Evolutionary conservation across 2,797 vertebrate genomes (phyloP).

Genomic region (Silurus lanzhouensis): DNA sequence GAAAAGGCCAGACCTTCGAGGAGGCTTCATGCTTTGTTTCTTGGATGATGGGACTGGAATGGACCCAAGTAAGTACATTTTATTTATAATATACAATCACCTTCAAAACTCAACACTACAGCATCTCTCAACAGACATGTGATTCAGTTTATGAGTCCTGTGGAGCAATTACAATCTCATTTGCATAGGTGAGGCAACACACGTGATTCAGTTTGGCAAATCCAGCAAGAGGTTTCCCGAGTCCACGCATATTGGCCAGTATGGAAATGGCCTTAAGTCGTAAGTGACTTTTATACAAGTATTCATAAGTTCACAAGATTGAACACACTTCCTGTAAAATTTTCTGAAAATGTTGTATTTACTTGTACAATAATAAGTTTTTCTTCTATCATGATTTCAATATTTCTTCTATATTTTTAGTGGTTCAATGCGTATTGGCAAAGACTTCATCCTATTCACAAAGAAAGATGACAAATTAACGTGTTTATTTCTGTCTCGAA

Average conservation of each 20-base stretch:
- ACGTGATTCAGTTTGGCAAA: constrained; percentile 98
- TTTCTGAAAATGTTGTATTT: background rate
- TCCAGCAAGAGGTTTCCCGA: constrained; percentile 93
- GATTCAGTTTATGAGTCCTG: background rate
- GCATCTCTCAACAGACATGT: background rate
- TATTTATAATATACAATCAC: background rate
- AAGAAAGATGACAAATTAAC: constrained; percentile 89
- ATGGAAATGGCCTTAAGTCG: constrained; percentile 99
- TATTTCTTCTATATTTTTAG: constrained; percentile 64
- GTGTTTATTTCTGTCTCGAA: constrained; percentile 94
- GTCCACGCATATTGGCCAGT: constrained; percentile 96
- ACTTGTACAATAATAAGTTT: background rate
- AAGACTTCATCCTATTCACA: constrained; percentile 97
- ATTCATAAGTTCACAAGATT: background rate
- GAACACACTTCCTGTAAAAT: background rate
- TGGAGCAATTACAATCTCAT: constrained; percentile 5
- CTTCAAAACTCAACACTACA: background rate
- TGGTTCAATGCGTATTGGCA: constrained; percentile 97
- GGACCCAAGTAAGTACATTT: constrained; percentile 87
- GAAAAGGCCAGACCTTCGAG: constrained; percentile 84
- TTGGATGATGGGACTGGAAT: constrained; percentile 97
- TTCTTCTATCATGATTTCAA: background rate
- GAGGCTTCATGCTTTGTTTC: constrained; percentile 95
- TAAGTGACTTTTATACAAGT: constrained; percentile 66
- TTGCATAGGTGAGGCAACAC: constrained; percentile 88